These are phyloP conservation scores for Rhinogobius similis DNA, from an alignment of 2,113 vertebrate genomes.

Conservation along the genomic window DNA sequence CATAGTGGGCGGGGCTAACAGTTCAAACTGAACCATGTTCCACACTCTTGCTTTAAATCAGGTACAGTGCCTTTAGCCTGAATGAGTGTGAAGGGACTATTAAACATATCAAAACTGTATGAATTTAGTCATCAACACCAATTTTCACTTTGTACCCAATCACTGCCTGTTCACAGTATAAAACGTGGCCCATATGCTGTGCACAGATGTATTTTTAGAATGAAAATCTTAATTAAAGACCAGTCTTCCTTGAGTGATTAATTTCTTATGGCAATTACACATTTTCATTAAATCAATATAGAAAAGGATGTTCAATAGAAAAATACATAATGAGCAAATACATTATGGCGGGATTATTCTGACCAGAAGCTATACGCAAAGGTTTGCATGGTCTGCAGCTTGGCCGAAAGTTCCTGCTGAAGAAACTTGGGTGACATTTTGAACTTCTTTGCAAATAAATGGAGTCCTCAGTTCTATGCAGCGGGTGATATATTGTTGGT, in stretches of 20 bases:
- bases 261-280: constrained; percentile 53
- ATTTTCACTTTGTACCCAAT: not conserved
- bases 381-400: constrained; percentile 14
- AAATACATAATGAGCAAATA: constrained; percentile 50
- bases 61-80: not conserved
- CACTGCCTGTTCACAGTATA: no score
- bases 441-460: constrained; percentile 3
- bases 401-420: constrained; percentile 10
- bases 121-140: not conserved
- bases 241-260: constrained; percentile 59
- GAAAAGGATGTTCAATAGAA: constrained; percentile 54
- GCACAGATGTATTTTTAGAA: constrained; percentile 55
- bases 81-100: not conserved
- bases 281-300: constrained; percentile 58
- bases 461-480: not conserved
- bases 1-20: not conserved
- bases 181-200: not conserved
- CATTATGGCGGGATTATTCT: constrained; percentile 48
- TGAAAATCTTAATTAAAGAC: constrained; percentile 67
- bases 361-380: constrained; percentile 1
- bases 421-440: not conserved
- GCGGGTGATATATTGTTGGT: not conserved
- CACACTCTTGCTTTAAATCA: not conserved
- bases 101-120: not conserved
- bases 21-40: not conserved